Conservation (phyloP, 2,113 vertebrate genomes). For the Bos javanicus region DNA sequence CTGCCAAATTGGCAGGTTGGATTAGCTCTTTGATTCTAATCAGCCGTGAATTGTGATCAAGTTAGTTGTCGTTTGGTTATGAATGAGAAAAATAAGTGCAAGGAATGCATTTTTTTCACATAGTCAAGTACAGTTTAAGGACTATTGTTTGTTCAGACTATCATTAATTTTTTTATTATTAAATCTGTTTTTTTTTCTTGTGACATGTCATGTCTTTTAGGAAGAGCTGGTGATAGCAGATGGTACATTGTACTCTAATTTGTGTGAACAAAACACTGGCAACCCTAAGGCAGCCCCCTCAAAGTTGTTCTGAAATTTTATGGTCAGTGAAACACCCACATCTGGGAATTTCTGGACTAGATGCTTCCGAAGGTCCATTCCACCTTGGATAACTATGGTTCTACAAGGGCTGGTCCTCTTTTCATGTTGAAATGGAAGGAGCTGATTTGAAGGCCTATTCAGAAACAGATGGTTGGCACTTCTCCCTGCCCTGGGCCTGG, state of each 20-base stretch:
- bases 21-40: background rate
- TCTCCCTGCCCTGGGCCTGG: background rate
- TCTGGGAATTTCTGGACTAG: background rate
- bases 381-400: background rate
- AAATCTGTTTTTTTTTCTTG: background rate
- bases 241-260: background rate
- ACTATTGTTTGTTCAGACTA: background rate
- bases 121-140: background rate
- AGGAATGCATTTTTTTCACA: background rate
- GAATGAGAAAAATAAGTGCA: background rate
- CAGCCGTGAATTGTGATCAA: background rate
- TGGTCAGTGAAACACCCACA: background rate
- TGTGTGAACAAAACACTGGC: background rate
- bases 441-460: background rate
- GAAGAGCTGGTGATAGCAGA: background rate
- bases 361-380: background rate
- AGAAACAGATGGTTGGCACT: background rate
- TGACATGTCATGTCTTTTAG: background rate
- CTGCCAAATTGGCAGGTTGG: background rate
- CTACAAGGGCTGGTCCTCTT: background rate
- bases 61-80: background rate
- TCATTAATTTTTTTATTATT: background rate
- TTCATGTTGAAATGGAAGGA: background rate
- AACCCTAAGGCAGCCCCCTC: background rate
- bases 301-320: background rate